phyloP scores from a whole-genome alignment of 2,888 invertebrate genomes.

The Tetanocera ferruginea region DNA sequence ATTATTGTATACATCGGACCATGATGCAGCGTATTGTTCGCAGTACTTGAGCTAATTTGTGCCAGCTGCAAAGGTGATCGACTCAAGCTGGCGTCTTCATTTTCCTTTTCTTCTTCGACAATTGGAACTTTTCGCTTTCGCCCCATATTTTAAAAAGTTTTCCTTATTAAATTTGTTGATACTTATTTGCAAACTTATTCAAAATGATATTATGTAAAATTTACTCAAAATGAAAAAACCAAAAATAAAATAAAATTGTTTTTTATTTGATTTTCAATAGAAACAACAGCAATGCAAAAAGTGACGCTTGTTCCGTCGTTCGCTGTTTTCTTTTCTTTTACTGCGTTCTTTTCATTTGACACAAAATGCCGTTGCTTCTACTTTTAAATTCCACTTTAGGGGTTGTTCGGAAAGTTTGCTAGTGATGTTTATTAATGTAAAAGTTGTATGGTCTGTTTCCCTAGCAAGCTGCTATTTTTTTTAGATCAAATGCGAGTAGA shows the following conservation, averaged over 20 bases:
- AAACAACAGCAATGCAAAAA: background rate
- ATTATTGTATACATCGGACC: constrained; percentile 71
- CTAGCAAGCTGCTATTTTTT: too few species aligned
- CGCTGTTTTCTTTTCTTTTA: constrained; percentile 12
- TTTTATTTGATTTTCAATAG: constrained; percentile 9
- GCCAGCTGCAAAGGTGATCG: background rate
- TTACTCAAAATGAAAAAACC: background rate
- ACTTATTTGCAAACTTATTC: background rate
- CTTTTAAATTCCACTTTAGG: constrained; percentile 12
- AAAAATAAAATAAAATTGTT: constrained; percentile 1
- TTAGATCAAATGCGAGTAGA: too few species aligned
- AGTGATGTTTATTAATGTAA: too few species aligned
- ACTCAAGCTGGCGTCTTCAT: constrained; percentile 47
- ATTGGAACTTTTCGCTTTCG: constrained; percentile 56
- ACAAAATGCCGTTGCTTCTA: constrained; percentile 27
- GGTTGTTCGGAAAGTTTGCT: background rate
- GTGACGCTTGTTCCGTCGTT: background rate
- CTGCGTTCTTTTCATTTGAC: constrained; percentile 12
- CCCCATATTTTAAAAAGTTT: constrained; percentile 51
- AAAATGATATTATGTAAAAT: background rate
- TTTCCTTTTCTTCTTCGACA: constrained; percentile 57
- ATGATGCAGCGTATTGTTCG: constrained; percentile 49
- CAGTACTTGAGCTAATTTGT: background rate
- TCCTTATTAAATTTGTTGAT: background rate
- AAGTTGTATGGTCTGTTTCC: too few species aligned